Base-by-base conservation (phyloP, 2,888 invertebrate species). In the Crioceris asparagi region DNA sequence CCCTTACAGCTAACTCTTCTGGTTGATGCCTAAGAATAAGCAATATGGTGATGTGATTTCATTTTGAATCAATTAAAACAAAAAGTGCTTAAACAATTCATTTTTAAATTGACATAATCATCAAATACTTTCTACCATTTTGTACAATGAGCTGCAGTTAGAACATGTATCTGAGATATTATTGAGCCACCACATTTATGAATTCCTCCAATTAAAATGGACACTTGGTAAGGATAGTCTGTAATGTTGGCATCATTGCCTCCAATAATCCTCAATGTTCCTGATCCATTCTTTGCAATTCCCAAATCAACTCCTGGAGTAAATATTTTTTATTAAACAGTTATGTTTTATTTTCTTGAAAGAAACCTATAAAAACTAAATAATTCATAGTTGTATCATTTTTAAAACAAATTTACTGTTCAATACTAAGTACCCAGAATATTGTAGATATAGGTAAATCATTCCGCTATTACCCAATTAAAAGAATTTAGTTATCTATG, bases 71-170 rank as follows among this genome's bases (percentile, higher is more conserved):
- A 25, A 4, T 12, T 25, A 3, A 10, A 6, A 11, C 27, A 8
- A 11, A n/a, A 26, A 11, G 17, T 29, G 11, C 11, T 14, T 12
- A 11, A 27, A 6, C 7, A 10, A 2, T 6, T 4, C 10, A 6
- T 27, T 27, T 6, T 25, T n/a, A 11, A 12, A 15, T 26, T 21
- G 16, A 18, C 16, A 32, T 27, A 14, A 1, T 23, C 14, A 23
- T 32, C 36, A n/a, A n/a, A n/a, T n/a, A n/a, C n/a, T n/a, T n/a
- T 40, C 21, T 35, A 51, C 49, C 36, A 41, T 6, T 29, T 15
- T 2, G 45, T 36, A 33, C 51, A 52, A 34, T 52, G 51, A 23
- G 48, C 51, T 17, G 52, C 50, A 19, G 52, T 52, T 29, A 52
- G 29, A 31, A 49, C 38, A 17, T 38, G 43, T 3, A 17, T 36